Conservation (phyloP, 2,888 invertebrate species). For the Clepsis dumicolana region DNA sequence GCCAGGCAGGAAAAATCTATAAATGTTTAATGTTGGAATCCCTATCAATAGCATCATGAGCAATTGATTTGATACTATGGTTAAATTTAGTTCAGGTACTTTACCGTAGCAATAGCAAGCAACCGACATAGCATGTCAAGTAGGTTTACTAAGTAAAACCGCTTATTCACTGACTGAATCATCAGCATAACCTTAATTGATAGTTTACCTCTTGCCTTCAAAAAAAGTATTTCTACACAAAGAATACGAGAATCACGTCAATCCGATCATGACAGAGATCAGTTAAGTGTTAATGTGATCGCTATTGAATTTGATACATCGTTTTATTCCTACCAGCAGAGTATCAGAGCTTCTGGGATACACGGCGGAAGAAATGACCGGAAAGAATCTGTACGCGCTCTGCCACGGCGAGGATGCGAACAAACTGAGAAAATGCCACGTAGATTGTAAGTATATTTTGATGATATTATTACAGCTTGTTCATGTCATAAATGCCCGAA, state of each 20-base stretch:
- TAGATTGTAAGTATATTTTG: constrained; percentile 94
- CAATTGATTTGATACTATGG: not conserved
- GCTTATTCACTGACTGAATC: not conserved
- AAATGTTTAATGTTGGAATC: not conserved
- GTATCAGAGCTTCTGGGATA: constrained; percentile 97
- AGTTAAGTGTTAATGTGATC: not conserved
- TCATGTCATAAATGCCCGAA: too few relatives aligned
- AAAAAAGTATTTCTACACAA: not conserved
- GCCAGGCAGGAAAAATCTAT: too few relatives aligned
- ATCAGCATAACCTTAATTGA: not conserved
- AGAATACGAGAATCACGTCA: not conserved
- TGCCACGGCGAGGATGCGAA: constrained; percentile 98
- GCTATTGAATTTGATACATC: constrained; percentile 40
- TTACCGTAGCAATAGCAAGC: not conserved
- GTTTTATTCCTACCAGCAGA: constrained; percentile 82
- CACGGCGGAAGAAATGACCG: constrained; percentile 96
- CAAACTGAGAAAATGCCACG: constrained; percentile 96
- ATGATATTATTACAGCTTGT: not conserved
- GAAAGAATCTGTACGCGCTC: constrained; percentile 96
- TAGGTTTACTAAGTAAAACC: not conserved
- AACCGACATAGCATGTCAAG: not conserved
- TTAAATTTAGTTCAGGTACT: not conserved
- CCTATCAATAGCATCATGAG: not conserved
- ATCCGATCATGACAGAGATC: too few relatives aligned
- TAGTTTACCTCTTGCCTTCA: not conserved